Conservation (phyloP, 2,113 vertebrate genomes). For the Rhizomys pruinosus region DNA sequence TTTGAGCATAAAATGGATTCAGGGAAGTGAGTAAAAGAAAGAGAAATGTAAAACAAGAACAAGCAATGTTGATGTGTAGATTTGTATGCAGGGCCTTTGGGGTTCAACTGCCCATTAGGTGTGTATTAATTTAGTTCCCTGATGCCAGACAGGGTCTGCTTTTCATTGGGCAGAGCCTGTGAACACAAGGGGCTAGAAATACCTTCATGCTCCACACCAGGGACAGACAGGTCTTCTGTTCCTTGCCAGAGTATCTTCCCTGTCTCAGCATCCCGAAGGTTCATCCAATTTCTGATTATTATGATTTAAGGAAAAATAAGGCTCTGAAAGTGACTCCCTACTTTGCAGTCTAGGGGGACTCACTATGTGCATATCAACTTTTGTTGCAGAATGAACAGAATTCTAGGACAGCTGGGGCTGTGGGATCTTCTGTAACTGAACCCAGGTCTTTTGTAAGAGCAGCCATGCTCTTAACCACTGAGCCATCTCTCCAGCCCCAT, state of each 20-base stretch:
- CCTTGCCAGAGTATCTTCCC: conserved; percentile 99
- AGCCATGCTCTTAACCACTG: no score
- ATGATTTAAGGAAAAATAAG: conserved; percentile 85
- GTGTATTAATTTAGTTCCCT: not conserved
- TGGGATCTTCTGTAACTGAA: no score
- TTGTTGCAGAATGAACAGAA: no score
- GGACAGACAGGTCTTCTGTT: conserved; percentile 97
- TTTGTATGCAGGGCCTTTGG: no score
- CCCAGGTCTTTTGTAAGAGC: no score
- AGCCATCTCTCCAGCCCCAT: no score
- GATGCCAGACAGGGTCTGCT: not conserved
- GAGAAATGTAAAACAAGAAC: not conserved
- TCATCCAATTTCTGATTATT: conserved; percentile 97
- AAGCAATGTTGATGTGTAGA: not conserved
- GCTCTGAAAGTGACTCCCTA: not conserved
- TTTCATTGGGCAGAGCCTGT: not conserved
- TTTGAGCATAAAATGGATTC: conserved; percentile 42
- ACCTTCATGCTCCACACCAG: conserved; percentile 99
- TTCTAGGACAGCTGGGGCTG: no score
- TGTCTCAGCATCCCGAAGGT: conserved; percentile 98
- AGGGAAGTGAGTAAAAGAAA: not conserved
- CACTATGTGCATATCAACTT: not conserved
- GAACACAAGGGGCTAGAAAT: conserved; percentile 62
- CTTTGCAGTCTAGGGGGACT: not conserved
- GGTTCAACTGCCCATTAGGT: not conserved